phyloP scores from a whole-genome alignment of 2,113 vertebrate genomes.

The Xyrauchen texanus region DNA sequence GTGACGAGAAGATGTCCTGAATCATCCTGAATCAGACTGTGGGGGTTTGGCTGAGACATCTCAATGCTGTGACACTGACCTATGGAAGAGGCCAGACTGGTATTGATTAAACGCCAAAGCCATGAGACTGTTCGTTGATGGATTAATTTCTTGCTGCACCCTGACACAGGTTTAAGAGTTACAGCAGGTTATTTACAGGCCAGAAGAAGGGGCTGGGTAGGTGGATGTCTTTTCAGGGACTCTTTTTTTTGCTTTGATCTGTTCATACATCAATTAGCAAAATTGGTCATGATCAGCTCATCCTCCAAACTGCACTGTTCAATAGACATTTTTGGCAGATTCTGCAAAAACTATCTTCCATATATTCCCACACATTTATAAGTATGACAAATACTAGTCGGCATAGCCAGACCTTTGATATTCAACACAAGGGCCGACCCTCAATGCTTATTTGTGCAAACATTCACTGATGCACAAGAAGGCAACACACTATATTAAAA shows the following conservation, averaged over 20 bases:
- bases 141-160: conserved; percentile 8
- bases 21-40: conserved; percentile 21
- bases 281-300: not conserved
- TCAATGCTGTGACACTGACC: conserved; percentile 22
- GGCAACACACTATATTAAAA: no score
- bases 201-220: not conserved
- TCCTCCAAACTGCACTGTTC: not conserved
- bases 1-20: conserved; percentile 27
- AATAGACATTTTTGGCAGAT: not conserved
- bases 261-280: not conserved
- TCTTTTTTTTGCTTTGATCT: conserved; percentile 1
- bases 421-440: no score
- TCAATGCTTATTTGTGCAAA: no score
- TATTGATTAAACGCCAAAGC: conserved; percentile 37
- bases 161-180: conserved; percentile 18
- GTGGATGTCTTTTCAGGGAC: not conserved
- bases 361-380: no score
- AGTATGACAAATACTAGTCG: no score
- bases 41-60: conserved; percentile 27
- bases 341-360: not conserved
- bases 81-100: conserved; percentile 11
- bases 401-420: no score
- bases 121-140: conserved; percentile 11
- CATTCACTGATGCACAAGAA: no score
- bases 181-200: conserved; percentile 18